Conservation (phyloP, 1,140 invertebrate species). For the Maconellicoccus hirsutus region DNA sequence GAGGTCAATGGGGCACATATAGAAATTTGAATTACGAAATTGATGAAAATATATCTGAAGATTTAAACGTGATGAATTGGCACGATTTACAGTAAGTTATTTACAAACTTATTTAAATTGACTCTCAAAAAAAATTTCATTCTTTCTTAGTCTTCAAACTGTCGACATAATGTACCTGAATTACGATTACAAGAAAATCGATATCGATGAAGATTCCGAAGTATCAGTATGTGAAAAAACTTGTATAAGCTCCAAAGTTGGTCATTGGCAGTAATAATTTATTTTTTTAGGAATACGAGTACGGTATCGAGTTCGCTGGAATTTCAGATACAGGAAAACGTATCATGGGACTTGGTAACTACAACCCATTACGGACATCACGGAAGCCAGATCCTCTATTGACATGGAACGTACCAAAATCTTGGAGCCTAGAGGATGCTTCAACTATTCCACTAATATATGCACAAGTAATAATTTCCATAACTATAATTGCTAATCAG, state of each 20-base stretch:
- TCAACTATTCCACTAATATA: conserved; percentile 43
- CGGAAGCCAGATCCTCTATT: conserved; percentile 26
- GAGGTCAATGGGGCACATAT: conserved; percentile 68
- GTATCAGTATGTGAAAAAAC: background rate
- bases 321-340: conserved; percentile 55
- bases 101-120: background rate
- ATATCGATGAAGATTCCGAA: background rate
- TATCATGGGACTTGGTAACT: conserved; percentile 86
- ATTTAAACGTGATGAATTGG: background rate
- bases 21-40: conserved; percentile 44
- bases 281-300: conserved; percentile 45
- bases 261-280: too few relatives aligned
- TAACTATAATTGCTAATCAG: too few relatives aligned
- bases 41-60: background rate
- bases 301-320: conserved; percentile 89
- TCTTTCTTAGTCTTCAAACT: background rate
- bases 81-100: background rate
- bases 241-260: too few relatives aligned
- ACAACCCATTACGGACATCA: conserved; percentile 61
- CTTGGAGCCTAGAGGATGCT: conserved; percentile 45
- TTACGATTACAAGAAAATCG: background rate
- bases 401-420: conserved; percentile 40
- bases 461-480: conserved; percentile 24
- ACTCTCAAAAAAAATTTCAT: background rate
- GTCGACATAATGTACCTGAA: background rate